Conservation (phyloP, 2,888 invertebrate species). For the Lasioglossum calceatum region DNA sequence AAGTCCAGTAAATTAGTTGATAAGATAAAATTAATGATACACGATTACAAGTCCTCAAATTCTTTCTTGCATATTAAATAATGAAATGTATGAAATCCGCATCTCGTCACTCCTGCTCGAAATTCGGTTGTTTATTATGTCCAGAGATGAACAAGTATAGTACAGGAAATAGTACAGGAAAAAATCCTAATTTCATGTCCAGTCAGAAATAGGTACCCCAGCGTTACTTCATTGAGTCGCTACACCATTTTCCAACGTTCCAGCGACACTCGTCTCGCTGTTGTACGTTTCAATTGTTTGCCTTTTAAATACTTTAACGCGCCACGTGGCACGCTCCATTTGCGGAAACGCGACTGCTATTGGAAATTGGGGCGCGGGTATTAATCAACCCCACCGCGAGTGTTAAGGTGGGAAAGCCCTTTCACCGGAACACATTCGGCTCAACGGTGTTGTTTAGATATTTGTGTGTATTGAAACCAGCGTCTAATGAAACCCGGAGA, state of each 20-base stretch:
- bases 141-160: not conserved
- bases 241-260: not conserved
- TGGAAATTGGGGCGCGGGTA: constrained; percentile 53
- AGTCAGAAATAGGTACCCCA: not conserved
- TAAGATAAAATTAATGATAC: not conserved
- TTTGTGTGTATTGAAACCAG: not conserved
- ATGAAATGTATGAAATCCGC: not conserved
- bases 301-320: constrained; percentile 53
- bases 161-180: constrained; percentile 18
- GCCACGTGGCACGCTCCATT: constrained; percentile 46
- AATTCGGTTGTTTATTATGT: not conserved
- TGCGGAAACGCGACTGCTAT: constrained; percentile 45
- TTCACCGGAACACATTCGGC: not conserved
- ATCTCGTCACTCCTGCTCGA: not conserved
- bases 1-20: not conserved
- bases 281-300: constrained; percentile 45
- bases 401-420: constrained; percentile 29
- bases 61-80: not conserved
- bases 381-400: constrained; percentile 44
- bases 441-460: not conserved
- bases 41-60: not conserved
- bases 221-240: not conserved
- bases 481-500: no score
- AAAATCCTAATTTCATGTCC: not conserved
- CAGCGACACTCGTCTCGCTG: constrained; percentile 8